Base-by-base conservation (phyloP, 2,888 invertebrate species). In the Asteroscopus sphinx region DNA sequence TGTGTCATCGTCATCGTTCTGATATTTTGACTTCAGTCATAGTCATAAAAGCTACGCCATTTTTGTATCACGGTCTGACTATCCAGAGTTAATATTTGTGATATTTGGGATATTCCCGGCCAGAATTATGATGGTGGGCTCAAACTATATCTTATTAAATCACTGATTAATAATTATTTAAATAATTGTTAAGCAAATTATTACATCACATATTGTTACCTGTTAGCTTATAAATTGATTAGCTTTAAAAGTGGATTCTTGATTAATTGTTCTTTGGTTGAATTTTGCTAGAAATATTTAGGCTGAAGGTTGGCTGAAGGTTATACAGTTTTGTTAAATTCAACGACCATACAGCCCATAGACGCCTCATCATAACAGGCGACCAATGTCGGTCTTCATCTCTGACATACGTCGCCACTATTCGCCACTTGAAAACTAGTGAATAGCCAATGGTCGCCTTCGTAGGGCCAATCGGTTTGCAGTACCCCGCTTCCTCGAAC, bases 41-140 rank as follows among this genome's bases (percentile, higher is more conserved):
- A n/a, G n/a, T n/a, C n/a, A n/a, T n/a, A 26, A 33, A 59, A 61
- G 63, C 67, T 55, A 30, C 53, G 47, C 58, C 49, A 42, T 67
- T 68, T 58, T 54, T 60, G 16, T 64, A 54, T 51, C 15, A 28
- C 28, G 15, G 36, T 54, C 21, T 36, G 74, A 71, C 72, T 75
- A 73, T 73, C 73, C 74, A 58, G 62, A 56, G 13, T 42, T 32
- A 17, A 54, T 61, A 33, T 59, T 66, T 66, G 46, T 59, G 59
- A 56, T 64, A 42, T 25, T 49, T 55, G 42, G 21, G 30, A 21
- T 37, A 16, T 28, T 35, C 39, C 56, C 53, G 2, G 52, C 37
- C 47, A 46, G 41, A 39, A 35, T 1, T 51, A 37, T 36, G 30
- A 30, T 12, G 30, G 47, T 48, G 54, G 53, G 73, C 62, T 68